Base-by-base conservation (phyloP, 2,113 vertebrate genomes). In the Chloroceryle aenea region DNA sequence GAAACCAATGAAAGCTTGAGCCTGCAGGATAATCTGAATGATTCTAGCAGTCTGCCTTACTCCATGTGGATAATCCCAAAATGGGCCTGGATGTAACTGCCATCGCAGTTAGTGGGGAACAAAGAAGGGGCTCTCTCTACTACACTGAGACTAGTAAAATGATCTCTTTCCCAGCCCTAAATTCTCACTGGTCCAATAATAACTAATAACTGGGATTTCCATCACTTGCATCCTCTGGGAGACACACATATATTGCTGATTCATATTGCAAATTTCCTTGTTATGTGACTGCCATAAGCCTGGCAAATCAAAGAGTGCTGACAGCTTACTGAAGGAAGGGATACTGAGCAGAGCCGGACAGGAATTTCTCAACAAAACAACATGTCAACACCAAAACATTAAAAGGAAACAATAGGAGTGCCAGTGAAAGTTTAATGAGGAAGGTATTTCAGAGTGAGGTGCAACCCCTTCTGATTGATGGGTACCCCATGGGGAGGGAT, bases 201-300 rank as follows among this genome's bases (percentile, higher is more conserved):
- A 91, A 88, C 72, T 67, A 93, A 90, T 90, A 94, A 95, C 82
- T 95, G 95, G 85, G 94, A 95, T 95, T 96, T 94, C 94, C 87
- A 90, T 93, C 90, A 67, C 79, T 93, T 59, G 47, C 52, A 71
- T 92, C 78, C 85, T 52, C 52, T 61, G 89, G 83, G 94, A 94
- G 89, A 89, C 56, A 77, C 74, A 62, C 93, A 43, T 62, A 72
- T 62, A 72, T 90, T 48, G 78, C 74, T 79, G 90, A 91, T 88
- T 93, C 67, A 58, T 68, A 91, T 69, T 86, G 78, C 80, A 84
- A 87, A 52, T 89, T 89, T 61, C 53, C 86, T 48, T 50, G 50
- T 58, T 86, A 18, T 53, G 64, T 15, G 74, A 75, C 69, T 85
- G 84, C 92, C 27, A 0, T 89, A 67, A 62, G 63, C 66, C 85